Conservation (phyloP, 1,140 invertebrate genomes). For the Popillia japonica region DNA sequence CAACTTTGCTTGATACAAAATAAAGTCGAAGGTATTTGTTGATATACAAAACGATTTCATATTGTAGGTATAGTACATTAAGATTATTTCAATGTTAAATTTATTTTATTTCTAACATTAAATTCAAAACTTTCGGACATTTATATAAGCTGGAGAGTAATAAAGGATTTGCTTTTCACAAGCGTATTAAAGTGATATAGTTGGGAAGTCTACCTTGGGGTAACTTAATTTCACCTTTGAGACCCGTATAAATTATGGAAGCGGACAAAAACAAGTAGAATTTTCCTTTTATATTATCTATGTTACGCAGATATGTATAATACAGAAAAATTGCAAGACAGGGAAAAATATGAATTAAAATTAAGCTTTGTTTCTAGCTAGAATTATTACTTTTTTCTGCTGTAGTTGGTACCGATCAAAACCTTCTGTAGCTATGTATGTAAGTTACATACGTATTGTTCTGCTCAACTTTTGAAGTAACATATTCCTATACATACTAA, state of each 20-base stretch:
- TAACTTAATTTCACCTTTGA: neutral
- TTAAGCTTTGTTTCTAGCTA: too few relatives aligned
- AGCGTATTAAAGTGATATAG: conserved; percentile 17
- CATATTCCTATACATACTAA: too few relatives aligned
- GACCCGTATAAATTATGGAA: neutral
- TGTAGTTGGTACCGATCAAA: too few relatives aligned
- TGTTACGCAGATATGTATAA: neutral
- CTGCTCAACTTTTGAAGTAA: too few relatives aligned
- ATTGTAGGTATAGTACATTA: neutral
- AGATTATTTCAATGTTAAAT: neutral
- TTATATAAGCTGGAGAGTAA: neutral
- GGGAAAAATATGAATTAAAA: neutral
- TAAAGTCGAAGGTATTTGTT: neutral
- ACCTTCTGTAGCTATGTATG: too few relatives aligned
- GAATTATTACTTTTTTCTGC: too few relatives aligned
- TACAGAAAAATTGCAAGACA: neutral
- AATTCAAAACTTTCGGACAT: neutral
- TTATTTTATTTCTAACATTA: neutral
- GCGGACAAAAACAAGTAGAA: neutral
- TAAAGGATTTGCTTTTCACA: neutral
- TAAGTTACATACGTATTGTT: too few relatives aligned
- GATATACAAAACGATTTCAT: neutral
- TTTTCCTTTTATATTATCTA: neutral
- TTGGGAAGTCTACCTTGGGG: neutral
- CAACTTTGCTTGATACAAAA: too few relatives aligned